Evolutionary conservation across 2,888 invertebrate genomes (phyloP).

Genomic region (Bellardia bayeri): DNA sequence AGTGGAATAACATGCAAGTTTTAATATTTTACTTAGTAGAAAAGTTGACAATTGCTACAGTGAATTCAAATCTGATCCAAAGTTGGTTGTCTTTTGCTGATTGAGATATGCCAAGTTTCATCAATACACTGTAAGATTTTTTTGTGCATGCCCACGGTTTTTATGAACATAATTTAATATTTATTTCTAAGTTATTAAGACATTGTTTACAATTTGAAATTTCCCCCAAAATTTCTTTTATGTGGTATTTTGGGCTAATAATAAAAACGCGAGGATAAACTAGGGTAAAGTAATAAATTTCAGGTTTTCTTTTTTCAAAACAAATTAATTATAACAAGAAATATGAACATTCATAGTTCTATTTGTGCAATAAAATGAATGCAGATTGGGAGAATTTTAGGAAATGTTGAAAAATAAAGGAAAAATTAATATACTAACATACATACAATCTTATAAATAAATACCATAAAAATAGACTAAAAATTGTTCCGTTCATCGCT

Average conservation of each 20-base stretch:
- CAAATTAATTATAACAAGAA: conserved; percentile 8
- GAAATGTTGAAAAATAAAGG: no score
- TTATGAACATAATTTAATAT: neutral
- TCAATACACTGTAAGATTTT: neutral
- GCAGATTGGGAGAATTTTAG: neutral
- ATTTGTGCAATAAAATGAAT: neutral
- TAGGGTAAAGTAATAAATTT: conserved; percentile 47
- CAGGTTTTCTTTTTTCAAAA: conserved; percentile 14
- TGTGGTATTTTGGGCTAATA: conserved; percentile 25
- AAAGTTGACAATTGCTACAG: no score
- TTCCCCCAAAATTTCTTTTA: conserved; percentile 29
- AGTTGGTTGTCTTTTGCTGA: neutral
- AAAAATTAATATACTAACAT: no score
- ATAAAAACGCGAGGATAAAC: conserved; percentile 11
- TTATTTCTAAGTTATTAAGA: conserved; percentile 36
- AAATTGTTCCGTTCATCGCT: no score
- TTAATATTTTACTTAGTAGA: no score
- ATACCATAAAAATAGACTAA: no score
- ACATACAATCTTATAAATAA: no score
- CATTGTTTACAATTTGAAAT: conserved; percentile 54
- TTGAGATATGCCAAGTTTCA: neutral
- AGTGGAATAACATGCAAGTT: no score
- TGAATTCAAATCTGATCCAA: no score
- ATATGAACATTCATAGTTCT: neutral
- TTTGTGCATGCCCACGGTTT: conserved; percentile 1